Evolutionary conservation across 2,888 invertebrate species (phyloP).

Genomic region (Sinelater perroti): DNA sequence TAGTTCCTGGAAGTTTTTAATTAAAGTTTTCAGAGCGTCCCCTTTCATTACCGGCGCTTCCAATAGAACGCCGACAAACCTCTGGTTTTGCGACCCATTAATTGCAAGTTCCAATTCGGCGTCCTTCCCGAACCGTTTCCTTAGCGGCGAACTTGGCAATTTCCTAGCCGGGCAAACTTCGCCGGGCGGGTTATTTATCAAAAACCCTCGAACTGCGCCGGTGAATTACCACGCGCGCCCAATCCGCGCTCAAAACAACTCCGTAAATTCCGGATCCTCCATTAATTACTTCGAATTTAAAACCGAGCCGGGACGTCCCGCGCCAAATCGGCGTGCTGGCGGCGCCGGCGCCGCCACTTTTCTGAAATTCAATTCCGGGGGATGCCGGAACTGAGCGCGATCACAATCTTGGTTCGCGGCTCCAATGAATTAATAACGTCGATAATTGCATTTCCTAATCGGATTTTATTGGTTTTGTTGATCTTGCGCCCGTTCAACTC

Average conservation of each 20-base stretch:
- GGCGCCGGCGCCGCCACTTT: conserved; percentile 9
- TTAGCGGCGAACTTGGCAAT: conserved; percentile 16
- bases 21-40: conserved; percentile 3
- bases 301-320: conserved; percentile 8
- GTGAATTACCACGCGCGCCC: conserved; percentile 19
- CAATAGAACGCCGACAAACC: conserved; percentile 22
- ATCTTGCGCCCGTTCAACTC: conserved; percentile 14
- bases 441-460: conserved; percentile 21
- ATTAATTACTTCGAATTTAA: conserved; percentile 27
- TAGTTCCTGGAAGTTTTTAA: no score
- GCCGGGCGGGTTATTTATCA: conserved; percentile 9
- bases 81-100: conserved; percentile 24
- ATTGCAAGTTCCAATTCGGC: conserved; percentile 21
- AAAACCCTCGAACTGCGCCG: conserved; percentile 8
- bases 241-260: conserved; percentile 22
- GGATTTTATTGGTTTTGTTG: conserved; percentile 20
- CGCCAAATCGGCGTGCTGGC: conserved; percentile 24
- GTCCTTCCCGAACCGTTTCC: conserved; percentile 20
- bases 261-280: conserved; percentile 23
- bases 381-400: background rate
- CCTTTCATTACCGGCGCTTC: conserved; percentile 2
- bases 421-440: conserved; percentile 17
- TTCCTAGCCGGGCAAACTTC: background rate
- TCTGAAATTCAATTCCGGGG: conserved; percentile 21
- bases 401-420: conserved; percentile 11